Evolutionary conservation across 2,797 vertebrate genomes (phyloP), one percentile per base, ranked within the genome.

Genomic region (Halcyon chelicuti): DNA sequence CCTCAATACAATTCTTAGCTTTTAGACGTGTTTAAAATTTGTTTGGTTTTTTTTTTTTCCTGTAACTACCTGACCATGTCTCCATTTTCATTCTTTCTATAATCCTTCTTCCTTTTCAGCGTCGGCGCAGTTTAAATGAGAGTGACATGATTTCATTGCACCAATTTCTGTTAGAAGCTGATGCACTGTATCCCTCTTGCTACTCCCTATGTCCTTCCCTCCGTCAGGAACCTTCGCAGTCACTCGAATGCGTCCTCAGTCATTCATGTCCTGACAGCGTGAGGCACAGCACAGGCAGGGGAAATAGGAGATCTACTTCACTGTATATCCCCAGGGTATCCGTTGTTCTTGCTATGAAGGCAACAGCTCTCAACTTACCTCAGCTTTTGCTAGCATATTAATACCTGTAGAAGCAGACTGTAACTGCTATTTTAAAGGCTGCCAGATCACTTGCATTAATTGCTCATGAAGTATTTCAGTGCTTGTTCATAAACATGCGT

Each of bases 111-210:
- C 78, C 94, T 95, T 96, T 96, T 63, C 93, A 97, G 96, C 12
- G 9, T 79, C 79, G 63, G 29, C 62, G 47, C 96, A 96, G 95
- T 96, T 88, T 95, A 81, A 87, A 93, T 42, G 90, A 95, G 76
- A 82, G 72, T 61, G 77, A 94, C 90, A 92, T 92, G 39, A 95
- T 96, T 94, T 97, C 86, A 37, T 80, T 94, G 67, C 93, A 96
- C 54, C 89, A 96, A 14, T 96, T 95, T 93, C 88, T 97, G 28
- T 92, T 97, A 96, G 97, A 97, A 94, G 94, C 94, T 47, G 95
- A 95, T 49, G 66, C 93, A 5, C 68, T 96, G 60, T 95, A 77
- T 94, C 85, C 88, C 74, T 93, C 91, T 85, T 94, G 79, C 86
- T 91, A 80, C 79, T 93, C 86, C 60, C 60, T 26, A 28, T 95